Evolutionary conservation across 2,888 invertebrate species (phyloP).

Genomic region (Pecten maximus): DNA sequence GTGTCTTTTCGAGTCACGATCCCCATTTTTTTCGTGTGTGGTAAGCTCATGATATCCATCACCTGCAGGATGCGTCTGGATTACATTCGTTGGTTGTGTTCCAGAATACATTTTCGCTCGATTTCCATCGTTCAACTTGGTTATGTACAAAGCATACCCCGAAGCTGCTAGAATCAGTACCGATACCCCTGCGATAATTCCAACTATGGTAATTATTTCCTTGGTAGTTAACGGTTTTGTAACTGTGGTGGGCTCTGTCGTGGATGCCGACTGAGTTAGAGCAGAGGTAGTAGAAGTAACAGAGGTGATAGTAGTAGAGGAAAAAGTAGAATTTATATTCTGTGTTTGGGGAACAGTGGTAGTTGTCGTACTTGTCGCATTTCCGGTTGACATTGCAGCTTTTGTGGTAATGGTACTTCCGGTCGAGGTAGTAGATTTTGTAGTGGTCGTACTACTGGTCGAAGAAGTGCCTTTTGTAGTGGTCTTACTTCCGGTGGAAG

Average conservation of each 20-base stretch:
- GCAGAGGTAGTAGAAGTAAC: neutral
- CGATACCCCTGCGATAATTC: neutral
- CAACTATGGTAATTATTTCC: neutral
- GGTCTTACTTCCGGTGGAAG: neutral
- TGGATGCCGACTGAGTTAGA: neutral
- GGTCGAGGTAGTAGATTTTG: neutral
- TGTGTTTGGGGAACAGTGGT: neutral
- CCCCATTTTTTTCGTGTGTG: neutral
- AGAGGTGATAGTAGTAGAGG: neutral
- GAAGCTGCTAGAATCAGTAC: neutral
- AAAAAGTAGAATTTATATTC: neutral
- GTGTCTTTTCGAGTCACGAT: neutral
- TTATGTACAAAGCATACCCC: neutral
- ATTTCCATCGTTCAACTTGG: neutral
- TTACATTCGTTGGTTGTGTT: neutral
- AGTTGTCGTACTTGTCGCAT: neutral
- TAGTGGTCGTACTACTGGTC: neutral
- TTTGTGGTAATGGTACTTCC: neutral
- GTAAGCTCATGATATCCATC: neutral
- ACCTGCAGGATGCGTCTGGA: neutral
- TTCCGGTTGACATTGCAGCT: neutral
- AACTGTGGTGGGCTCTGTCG: neutral
- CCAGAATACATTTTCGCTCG: neutral
- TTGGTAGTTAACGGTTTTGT: neutral
- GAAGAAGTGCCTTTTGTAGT: neutral